Conservation (phyloP, 2,888 invertebrate species). For the Xestia xanthographa region DNA sequence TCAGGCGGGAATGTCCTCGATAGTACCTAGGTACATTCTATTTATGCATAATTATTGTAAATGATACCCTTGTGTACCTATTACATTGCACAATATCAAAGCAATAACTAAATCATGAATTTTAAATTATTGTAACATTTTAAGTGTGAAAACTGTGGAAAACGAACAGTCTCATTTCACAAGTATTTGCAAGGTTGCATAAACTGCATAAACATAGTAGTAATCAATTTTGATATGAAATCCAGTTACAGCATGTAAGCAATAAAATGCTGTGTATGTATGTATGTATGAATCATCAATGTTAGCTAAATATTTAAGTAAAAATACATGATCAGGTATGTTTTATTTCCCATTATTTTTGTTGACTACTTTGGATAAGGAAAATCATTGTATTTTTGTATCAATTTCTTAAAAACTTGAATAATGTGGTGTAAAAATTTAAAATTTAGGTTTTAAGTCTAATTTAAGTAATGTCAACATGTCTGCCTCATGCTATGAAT, state of each 20-base stretch:
- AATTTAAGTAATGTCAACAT: background rate
- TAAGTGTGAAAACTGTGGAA: background rate
- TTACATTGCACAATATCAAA: background rate
- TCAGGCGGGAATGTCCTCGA: no score
- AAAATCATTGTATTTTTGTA: background rate
- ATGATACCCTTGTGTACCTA: background rate
- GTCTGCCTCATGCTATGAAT: background rate
- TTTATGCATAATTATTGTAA: background rate
- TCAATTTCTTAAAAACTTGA: background rate
- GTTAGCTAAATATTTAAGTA: background rate
- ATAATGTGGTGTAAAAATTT: background rate
- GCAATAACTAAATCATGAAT: background rate
- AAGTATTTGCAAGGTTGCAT: constrained; percentile 21
- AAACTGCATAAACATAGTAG: constrained; percentile 18
- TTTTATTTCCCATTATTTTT: constrained; percentile 2
- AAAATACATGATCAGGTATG: background rate
- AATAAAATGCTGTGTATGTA: constrained; percentile 24
- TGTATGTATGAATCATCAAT: background rate
- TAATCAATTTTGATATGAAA: constrained; percentile 40
- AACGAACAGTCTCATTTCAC: background rate
- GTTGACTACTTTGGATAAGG: background rate
- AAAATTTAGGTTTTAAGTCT: background rate
- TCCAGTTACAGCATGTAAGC: constrained; percentile 12
- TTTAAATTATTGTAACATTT: background rate
- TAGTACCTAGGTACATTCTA: background rate